A percentile compares a stretch with the other conserved stretches of the same genome.
Conservation (phyloP, 2,888 invertebrate species). For the Globia sparganii region DNA sequence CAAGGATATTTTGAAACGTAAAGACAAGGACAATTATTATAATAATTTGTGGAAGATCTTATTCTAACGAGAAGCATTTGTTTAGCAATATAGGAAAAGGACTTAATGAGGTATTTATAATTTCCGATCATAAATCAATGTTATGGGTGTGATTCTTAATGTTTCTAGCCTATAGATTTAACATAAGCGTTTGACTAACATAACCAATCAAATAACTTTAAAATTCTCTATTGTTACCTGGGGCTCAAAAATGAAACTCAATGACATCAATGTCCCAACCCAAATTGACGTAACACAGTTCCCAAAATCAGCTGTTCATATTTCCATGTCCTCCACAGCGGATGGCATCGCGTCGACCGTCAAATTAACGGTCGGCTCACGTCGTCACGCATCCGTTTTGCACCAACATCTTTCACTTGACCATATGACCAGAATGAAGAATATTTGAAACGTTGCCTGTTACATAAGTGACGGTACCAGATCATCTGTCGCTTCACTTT, state of each 20-base stretch:
- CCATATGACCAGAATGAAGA: constrained; percentile 80
- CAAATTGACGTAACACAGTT: constrained; percentile 58
- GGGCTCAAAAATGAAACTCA: constrained; percentile 20
- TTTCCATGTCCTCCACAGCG: constrained; percentile 44
- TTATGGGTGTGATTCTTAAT: neutral
- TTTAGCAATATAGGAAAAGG: neutral
- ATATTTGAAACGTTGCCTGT: constrained; percentile 82
- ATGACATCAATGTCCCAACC: constrained; percentile 22
- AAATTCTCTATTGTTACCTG: neutral
- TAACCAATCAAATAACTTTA: neutral
- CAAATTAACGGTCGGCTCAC: constrained; percentile 70
- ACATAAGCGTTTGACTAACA: neutral
- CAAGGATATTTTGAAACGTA: neutral
- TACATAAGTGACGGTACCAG: constrained; percentile 83
- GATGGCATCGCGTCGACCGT: constrained; percentile 50
- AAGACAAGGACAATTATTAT: neutral
- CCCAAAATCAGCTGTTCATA: constrained; percentile 59
- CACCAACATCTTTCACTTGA: constrained; percentile 87
- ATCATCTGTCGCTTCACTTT: constrained; percentile 81
- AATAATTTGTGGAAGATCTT: no score
- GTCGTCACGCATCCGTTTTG: constrained; percentile 84
- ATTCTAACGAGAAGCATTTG: neutral
- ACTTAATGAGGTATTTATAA: neutral
- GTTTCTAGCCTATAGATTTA: neutral
- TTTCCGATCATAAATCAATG: neutral